Evolutionary conservation across 2,888 invertebrate species (phyloP), one percentile per base, ranked within the genome.

Genomic region (Priocnemis perturbator): DNA sequence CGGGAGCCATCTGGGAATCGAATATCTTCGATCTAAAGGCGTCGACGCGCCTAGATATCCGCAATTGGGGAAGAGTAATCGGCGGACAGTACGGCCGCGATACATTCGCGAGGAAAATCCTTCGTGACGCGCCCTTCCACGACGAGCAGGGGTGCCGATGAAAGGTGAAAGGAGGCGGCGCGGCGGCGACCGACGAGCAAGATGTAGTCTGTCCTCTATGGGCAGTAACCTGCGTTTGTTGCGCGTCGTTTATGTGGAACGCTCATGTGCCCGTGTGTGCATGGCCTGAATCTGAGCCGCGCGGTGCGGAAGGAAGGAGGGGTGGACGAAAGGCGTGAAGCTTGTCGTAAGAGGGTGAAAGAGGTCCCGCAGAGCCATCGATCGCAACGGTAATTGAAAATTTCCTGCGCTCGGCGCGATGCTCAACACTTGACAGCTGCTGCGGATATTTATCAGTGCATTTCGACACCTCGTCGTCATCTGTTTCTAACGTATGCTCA

Each of bases 11-110:
- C 83, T 86, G 85, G 84, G 80, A 85, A 87, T 85, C 73, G 80
- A 84, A 82, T 85, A 85, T 86, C 85, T 87, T 67, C 73, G 81
- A 86, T 87, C 86, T 84, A 82, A 82, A 82, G 81, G 81, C 78
- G 72, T 77, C 62, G 62, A 61, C 62, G 47, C 59, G 23, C 26
- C 26, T 74, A 66, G 67, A 77, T 81, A 83, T 88, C 83, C 86
- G 81, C 85, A 85, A 87, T 88, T 87, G 86, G 84, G 86, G 86
- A 87, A 85, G 81, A 71, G 80, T 87, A 88, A 88, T 88, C 88
- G 87, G 87, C 84, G 87, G 84, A 86, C 83, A 84, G 83, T 79
- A 37, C 60, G 67, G 37, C n/a, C 59, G 64, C 48, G 60, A 59
- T 66, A 52, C 60, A 70, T 64, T 63, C 50, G 26, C 64, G 71